Evolutionary conservation across 2,113 vertebrate species (phyloP).

Genomic region (Gobio gobio): DNA sequence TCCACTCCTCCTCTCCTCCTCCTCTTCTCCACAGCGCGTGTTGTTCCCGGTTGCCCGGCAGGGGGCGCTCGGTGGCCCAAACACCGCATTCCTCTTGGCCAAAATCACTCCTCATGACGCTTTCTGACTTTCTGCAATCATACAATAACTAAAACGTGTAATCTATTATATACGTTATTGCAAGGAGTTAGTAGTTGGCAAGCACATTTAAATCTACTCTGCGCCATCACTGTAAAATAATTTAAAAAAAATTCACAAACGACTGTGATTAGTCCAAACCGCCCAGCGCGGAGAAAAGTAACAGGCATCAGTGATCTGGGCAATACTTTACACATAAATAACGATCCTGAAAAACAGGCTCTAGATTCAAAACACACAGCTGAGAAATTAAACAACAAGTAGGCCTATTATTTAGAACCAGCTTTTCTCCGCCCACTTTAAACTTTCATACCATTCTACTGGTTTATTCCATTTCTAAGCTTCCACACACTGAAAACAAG

Average conservation of each 20-base stretch:
- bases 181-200: background rate
- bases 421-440: background rate
- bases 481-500: background rate
- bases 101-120: background rate
- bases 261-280: background rate
- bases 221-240: background rate
- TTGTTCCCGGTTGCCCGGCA: fast-evolving
- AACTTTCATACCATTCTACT: background rate
- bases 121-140: background rate
- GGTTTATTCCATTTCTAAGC: background rate
- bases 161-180: background rate
- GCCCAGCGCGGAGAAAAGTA: background rate
- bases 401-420: background rate
- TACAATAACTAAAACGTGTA: background rate
- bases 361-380: background rate
- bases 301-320: background rate
- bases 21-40: background rate
- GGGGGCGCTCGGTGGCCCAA: background rate
- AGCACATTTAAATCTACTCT: background rate
- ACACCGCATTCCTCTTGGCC: background rate
- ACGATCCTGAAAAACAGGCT: no score
- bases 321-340: background rate
- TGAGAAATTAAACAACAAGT: background rate
- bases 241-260: background rate
- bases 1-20: conserved; percentile 46